Conservation (phyloP, 2,888 invertebrate genomes). For the Archips xylosteana region DNA sequence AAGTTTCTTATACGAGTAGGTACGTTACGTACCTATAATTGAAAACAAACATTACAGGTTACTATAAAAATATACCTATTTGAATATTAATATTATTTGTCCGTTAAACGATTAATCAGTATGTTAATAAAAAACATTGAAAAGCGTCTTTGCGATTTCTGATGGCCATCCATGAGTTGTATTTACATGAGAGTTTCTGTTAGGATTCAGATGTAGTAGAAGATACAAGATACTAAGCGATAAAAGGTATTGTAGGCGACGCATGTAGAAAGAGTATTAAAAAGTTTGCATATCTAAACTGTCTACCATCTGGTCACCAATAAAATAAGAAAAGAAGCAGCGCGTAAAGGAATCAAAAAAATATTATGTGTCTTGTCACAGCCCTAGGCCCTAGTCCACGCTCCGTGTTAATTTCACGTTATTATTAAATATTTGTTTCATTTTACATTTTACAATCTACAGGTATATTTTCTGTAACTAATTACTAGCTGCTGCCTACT, state of each 20-base stretch:
- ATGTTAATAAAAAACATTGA: slow-evolving; percentile 25
- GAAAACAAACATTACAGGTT: slow-evolving; percentile 25
- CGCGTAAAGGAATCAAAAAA: no score
- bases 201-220: slow-evolving; percentile 5
- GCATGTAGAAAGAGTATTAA: no score
- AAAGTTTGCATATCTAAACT: no score
- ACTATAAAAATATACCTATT: slow-evolving; percentile 51
- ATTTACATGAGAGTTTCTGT: slow-evolving; percentile 10
- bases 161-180: slow-evolving; percentile 14
- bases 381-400: no score
- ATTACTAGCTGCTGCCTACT: no score
- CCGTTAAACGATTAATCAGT: slow-evolving; percentile 26
- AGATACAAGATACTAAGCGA: slow-evolving; percentile 11
- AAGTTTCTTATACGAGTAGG: background rate
- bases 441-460: no score
- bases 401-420: no score
- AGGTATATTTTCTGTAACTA: no score
- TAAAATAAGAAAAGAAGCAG: no score
- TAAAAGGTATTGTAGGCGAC: background rate
- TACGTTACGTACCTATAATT: background rate
- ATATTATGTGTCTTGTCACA: no score
- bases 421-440: no score
- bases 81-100: slow-evolving; percentile 32
- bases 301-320: no score
- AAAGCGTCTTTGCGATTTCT: slow-evolving; percentile 24